Evolutionary conservation across 2,888 invertebrate genomes (phyloP), one percentile per base, ranked within the genome.

Genomic region (Acanthoscelides obtectus): DNA sequence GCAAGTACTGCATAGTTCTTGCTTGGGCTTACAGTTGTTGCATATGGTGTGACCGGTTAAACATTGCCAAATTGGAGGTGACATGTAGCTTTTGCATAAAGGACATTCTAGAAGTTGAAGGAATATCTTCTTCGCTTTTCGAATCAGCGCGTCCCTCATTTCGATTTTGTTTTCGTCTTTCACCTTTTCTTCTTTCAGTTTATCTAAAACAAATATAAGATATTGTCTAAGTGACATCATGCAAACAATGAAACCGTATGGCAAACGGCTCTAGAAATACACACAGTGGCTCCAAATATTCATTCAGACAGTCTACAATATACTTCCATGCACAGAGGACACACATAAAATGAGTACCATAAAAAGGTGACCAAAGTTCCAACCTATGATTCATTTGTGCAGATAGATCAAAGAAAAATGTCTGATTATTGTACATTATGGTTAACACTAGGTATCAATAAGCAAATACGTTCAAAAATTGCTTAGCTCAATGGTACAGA

Each of bases 31-130:
- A 72, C 83, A 83, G n/a, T 69, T 69, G 22, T 75, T 76, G 71
- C 82, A 82, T 69, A 80, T 75, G 22, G 79, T 80, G 70, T 83
- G 82, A 0, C 81, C 81, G 0, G 74, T 76, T 64, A 72, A 70
- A 70, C 83, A 83, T 65, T 79, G 79, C 6, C 72, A 70, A 6
- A 81, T 82, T 4, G 82, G 82, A 20, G 77, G 74, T 20, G 71
- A 70, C 78, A 81, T 78, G 21, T 77, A 76, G 21, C 80, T 78
- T 6, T 77, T 72, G 71, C 83, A 83, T 17, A 80, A 70, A 19
- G 81, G 79, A 71, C 83, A 83, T 64, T 75, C 73, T 65, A 78
- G 66, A 66, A 77, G 70, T 69, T 78, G 76, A 19, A 76, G 69
- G 65, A 76, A 74, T 20, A 76, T 74, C 69, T 76, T 76, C 72